phyloP scores from a whole-genome alignment of 2,888 invertebrate species.

The Salpingus planirostris region DNA sequence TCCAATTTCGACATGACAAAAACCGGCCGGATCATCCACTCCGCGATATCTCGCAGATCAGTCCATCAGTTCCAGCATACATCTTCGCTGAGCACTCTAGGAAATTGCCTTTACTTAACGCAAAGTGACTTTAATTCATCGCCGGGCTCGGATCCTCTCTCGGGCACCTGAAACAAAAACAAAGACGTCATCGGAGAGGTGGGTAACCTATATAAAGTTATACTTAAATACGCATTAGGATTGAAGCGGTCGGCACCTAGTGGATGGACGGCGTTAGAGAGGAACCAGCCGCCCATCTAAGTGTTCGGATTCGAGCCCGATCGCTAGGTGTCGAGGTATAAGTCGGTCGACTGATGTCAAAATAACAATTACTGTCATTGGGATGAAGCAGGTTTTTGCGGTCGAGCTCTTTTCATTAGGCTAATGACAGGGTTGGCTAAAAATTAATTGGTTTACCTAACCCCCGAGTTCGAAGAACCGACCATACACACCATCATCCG shows the following conservation, averaged over 20 bases:
- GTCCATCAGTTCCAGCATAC: conserved; percentile 18
- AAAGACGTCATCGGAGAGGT: conserved; percentile 19
- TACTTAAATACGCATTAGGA: conserved; percentile 33
- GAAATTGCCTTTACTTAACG: conserved; percentile 22
- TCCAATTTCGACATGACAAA: conserved; percentile 1
- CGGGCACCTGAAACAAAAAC: conserved; percentile 23
- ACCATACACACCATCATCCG: too few species aligned
- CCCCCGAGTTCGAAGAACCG: too few species aligned
- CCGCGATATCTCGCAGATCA: conserved; percentile 14
- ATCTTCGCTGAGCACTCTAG: conserved; percentile 20
- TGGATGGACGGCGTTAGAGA: conserved; percentile 16
- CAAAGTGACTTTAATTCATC: conserved; percentile 19
- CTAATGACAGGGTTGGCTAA: conserved; percentile 30
- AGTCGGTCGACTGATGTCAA: conserved; percentile 22
- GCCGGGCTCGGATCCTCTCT: conserved; percentile 5
- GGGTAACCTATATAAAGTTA: too few species aligned
- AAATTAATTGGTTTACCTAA: too few species aligned
- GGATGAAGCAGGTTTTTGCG: conserved; percentile 27
- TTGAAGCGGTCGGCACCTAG: conserved; percentile 22
- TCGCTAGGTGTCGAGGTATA: conserved; percentile 2
- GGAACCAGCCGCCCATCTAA: conserved; percentile 13
- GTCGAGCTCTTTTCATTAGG: conserved; percentile 35
- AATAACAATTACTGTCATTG: conserved; percentile 36
- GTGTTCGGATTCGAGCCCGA: not conserved
- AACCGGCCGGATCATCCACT: not conserved